Evolutionary conservation across 2,113 vertebrate species (phyloP), one percentile per base, ranked within the genome.

Genomic region (Hyperoodon ampullatus): DNA sequence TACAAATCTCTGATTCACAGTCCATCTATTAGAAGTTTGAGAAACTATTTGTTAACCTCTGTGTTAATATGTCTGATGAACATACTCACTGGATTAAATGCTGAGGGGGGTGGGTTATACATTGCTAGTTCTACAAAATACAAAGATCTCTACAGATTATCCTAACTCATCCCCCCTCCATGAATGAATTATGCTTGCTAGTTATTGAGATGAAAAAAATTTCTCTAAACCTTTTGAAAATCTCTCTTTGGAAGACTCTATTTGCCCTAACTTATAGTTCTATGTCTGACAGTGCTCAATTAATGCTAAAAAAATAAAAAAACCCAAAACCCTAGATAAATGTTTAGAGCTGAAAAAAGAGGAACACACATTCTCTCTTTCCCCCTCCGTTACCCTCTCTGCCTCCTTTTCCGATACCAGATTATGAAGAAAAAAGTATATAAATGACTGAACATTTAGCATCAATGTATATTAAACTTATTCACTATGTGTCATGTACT

Each of bases 51-150:
- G 71, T 87, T 60, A 86, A 55, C 2, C 3, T 80, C 23, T 94
- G 30, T 63, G 3, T 86, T 63, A 63, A 72, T 55, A 42, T 85
- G 71, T n/a, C 55, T 88, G 75, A 50, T 94, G 10, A 60, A 80
- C 19, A 24, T 3, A 12, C 6, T n/a, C n/a, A 18, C 8, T 72
- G 21, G 28, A 30, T 44, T 87, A 58, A 90, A 85, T 10, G 13
- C 12, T 85, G 61, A 87, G 84, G 50, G 11, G 10, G 1, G 4
- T 15, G 2, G 11, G 53, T 72, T 87, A 35, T 82, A 24, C 66
- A 8, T 82, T 61, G 5, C 30, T 81, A 6, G 21, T 81, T 90
- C 63, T 92, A 74, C 13, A 94, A 90, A 87, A 70, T 58, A 44
- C 1, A 66, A 90, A n/a, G 26, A 74, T 68, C 65, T 93, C 28